Percentiles rank a stretch among this genome's conserved stretches.
Conservation (phyloP, 2,888 invertebrate species). For the Piscicola geometra region DNA sequence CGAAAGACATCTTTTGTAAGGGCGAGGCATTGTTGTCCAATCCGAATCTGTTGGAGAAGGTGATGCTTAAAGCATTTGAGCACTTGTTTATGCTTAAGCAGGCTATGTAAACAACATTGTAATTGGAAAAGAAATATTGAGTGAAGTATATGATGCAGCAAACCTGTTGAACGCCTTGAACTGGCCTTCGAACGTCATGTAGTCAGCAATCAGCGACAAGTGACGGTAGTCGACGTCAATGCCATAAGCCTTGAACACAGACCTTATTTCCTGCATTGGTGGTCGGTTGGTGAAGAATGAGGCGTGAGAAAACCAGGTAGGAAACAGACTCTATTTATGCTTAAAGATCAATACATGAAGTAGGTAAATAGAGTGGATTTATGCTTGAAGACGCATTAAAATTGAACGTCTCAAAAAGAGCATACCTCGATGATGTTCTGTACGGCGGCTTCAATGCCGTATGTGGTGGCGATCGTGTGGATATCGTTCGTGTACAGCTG, state of each 20-base stretch:
- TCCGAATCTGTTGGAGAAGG: constrained; percentile 70
- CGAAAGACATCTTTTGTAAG: constrained; percentile 95
- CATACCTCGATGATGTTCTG: constrained; percentile 75
- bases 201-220: constrained; percentile 85
- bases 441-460: constrained; percentile 92
- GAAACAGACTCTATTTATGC: neutral
- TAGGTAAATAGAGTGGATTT: neutral
- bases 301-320: neutral
- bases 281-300: neutral
- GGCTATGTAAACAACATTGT: too few species aligned
- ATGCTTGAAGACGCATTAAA: too few species aligned
- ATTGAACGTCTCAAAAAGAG: neutral
- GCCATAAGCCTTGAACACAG: constrained; percentile 94
- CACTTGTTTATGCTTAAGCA: too few species aligned
- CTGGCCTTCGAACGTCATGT: constrained; percentile 90
- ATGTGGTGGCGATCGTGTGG: constrained; percentile 79
- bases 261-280: constrained; percentile 71
- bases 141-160: constrained; percentile 64
- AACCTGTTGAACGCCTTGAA: constrained; percentile 81
- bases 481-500: constrained; percentile 87
- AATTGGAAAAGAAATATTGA: too few species aligned
- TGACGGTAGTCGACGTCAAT: constrained; percentile 91
- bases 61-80: too few species aligned
- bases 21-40: constrained; percentile 88
- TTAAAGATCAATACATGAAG: neutral